Conservation (phyloP, 2,888 invertebrate genomes). For the Xylota segnis region DNA sequence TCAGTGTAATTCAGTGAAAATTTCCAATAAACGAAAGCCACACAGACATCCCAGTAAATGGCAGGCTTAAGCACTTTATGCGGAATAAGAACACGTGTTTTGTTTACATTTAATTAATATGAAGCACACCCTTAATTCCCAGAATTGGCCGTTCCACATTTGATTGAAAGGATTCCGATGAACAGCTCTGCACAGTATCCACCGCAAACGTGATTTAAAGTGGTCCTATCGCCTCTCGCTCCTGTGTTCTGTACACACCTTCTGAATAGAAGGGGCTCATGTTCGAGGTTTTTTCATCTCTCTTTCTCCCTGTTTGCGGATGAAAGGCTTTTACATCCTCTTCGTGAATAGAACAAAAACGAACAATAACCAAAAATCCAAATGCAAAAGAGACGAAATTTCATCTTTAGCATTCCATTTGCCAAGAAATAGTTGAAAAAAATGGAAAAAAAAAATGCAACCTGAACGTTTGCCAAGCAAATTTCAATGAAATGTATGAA, state of each 20-base stretch:
- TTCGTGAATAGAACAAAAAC: conserved; percentile 15
- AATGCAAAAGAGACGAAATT: conserved; percentile 26
- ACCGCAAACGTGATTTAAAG: conserved; percentile 1
- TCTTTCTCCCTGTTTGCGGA: background rate
- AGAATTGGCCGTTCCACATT: background rate
- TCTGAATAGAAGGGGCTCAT: background rate
- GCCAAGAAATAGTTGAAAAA: conserved; percentile 50
- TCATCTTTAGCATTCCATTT: conserved; percentile 22
- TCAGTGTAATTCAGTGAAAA: conserved; percentile 1
- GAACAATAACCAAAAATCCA: conserved; percentile 40
- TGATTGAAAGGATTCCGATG: conserved; percentile 13
- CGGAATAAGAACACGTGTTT: conserved; percentile 30
- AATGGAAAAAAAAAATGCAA: conserved; percentile 35
- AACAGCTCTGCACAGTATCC: background rate
- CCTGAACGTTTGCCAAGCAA: conserved; percentile 60
- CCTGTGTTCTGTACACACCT: background rate
- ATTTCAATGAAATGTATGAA: conserved; percentile 43
- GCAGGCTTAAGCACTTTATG: conserved; percentile 29
- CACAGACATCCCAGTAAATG: background rate
- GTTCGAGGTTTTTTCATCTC: background rate
- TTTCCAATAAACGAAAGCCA: background rate
- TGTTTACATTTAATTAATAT: conserved; percentile 46
- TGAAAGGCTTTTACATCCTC: conserved; percentile 26
- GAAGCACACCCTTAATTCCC: conserved; percentile 15
- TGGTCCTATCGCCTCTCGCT: background rate